phyloP scores from a whole-genome alignment of 2,113 vertebrate genomes.

The Gulo gulo region DNA sequence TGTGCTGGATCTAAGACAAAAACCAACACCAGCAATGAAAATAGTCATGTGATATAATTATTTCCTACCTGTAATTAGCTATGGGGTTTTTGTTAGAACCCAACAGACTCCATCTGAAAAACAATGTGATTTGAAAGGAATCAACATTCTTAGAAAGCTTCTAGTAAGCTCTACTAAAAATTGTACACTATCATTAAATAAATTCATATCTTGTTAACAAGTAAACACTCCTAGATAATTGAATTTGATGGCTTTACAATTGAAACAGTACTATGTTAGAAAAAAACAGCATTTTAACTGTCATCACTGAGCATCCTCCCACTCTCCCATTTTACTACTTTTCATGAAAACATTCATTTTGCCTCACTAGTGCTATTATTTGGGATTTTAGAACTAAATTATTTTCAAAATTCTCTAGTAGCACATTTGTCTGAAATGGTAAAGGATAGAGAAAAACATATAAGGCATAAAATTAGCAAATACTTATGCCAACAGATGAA shows the following conservation, averaged over 20 bases:
- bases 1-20: constrained; percentile 28
- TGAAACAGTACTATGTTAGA: constrained; percentile 21
- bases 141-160: constrained; percentile 40
- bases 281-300: constrained; percentile 31
- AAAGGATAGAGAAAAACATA: background rate
- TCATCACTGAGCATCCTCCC: background rate
- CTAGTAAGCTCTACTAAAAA: constrained; percentile 44
- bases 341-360: constrained; percentile 50
- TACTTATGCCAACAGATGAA: background rate
- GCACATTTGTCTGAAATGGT: constrained; percentile 1
- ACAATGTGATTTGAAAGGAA: constrained; percentile 26
- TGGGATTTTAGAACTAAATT: constrained; percentile 25
- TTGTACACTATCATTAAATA: constrained; percentile 45
- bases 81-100: constrained; percentile 38
- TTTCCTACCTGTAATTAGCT: constrained; percentile 36
- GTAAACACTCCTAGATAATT: constrained; percentile 37
- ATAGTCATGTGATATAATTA: background rate
- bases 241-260: constrained; percentile 28
- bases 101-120: constrained; percentile 17
- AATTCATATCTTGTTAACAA: constrained; percentile 9
- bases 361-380: background rate
- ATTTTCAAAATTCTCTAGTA: background rate
- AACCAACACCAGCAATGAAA: constrained; percentile 6
- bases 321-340: constrained; percentile 50
- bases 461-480: background rate